A percentile compares a stretch with the other conserved stretches of the same genome.
Evolutionary conservation across 2,888 invertebrate genomes (phyloP).

Genomic region (Pimpla rufipes): DNA sequence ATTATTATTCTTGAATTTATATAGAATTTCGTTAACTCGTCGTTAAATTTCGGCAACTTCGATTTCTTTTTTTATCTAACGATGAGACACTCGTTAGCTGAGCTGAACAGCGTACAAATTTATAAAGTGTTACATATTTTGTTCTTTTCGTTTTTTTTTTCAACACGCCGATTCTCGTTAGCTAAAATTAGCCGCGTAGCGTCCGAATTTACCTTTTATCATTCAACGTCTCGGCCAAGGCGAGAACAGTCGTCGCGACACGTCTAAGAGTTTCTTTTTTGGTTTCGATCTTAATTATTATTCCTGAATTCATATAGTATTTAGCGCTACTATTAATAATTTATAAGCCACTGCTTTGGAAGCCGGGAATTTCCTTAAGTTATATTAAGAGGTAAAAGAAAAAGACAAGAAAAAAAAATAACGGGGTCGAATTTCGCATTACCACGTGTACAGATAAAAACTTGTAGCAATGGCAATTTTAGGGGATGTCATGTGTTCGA

Average conservation of each 20-base stretch:
- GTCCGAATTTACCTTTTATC: background rate
- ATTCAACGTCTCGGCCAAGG: background rate
- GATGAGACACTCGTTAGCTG: too few relatives aligned
- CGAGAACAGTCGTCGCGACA: background rate
- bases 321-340: conserved; percentile 16
- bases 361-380: background rate
- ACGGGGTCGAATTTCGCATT: background rate
- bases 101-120: too few relatives aligned
- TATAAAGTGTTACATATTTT: background rate
- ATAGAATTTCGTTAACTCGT: background rate
- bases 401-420: conserved; percentile 2
- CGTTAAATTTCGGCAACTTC: too few relatives aligned
- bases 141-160: background rate
- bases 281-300: background rate
- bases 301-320: conserved; percentile 1
- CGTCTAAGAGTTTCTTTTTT: background rate
- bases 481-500: background rate
- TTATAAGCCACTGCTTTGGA: background rate
- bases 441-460: conserved; percentile 6
- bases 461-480: background rate
- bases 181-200: background rate
- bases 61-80: too few relatives aligned
- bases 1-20: background rate
- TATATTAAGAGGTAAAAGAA: background rate
- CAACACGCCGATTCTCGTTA: background rate